Percentiles rank a stretch among this genome's conserved stretches.
Evolutionary conservation across 2,113 vertebrate species (phyloP).

Genomic region (Charadrius vociferus): DNA sequence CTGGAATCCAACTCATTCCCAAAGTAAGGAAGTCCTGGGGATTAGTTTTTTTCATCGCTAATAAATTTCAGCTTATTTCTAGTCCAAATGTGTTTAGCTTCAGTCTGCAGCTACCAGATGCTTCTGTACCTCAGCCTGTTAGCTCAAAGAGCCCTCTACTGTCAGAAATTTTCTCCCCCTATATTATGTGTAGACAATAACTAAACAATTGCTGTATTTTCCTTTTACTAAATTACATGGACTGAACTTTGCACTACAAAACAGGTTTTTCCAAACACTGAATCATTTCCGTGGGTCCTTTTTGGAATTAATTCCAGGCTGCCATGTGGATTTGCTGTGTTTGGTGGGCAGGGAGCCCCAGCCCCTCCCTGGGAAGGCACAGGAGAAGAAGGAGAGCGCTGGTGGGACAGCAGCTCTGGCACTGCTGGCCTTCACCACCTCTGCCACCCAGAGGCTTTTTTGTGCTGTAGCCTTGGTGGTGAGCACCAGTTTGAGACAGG

Average conservation of each 20-base stretch:
- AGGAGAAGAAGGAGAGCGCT: background rate
- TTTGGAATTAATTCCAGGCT: background rate
- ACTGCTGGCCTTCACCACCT: background rate
- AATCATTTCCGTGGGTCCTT: background rate
- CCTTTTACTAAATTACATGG: background rate
- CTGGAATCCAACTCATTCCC: background rate
- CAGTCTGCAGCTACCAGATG: background rate
- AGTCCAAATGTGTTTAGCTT: background rate
- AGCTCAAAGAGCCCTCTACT: constrained; percentile 20
- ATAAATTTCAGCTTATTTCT: background rate
- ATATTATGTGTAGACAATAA: background rate
- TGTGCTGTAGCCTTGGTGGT: background rate
- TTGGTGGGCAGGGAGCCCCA: background rate
- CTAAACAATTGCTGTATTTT: background rate
- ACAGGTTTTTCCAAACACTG: background rate
- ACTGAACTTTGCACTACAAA: background rate
- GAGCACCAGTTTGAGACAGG: background rate
- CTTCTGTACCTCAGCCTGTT: background rate
- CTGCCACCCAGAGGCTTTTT: background rate
- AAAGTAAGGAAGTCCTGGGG: background rate
- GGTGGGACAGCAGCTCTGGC: fast-evolving
- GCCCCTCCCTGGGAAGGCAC: background rate
- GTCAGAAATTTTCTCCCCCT: background rate
- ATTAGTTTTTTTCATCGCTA: background rate
- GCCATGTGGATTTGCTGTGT: background rate